Conservation (phyloP, 2,888 invertebrate genomes). For the Mythimna albipuncta region DNA sequence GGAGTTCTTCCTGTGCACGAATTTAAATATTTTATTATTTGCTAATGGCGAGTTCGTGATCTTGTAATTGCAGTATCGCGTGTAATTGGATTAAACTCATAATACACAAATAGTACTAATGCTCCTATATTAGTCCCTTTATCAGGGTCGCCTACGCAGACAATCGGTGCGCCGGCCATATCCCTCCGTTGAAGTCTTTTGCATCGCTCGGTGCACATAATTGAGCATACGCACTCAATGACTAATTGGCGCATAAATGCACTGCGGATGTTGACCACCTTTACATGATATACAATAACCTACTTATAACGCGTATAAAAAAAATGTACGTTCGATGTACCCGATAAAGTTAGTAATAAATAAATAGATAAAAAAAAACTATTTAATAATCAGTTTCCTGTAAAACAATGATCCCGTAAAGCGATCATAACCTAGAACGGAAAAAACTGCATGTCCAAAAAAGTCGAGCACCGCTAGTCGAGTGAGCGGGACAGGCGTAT, state of each 20-base stretch:
- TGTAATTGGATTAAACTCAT: slow-evolving; percentile 11
- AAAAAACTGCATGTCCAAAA: slow-evolving; percentile 89
- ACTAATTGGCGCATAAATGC: slow-evolving; percentile 48
- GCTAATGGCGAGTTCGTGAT: not conserved
- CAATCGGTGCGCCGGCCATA: slow-evolving; percentile 62
- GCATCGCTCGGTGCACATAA: slow-evolving; percentile 62
- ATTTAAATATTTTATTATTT: slow-evolving; percentile 31
- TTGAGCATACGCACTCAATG: slow-evolving; percentile 56
- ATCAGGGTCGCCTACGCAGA: slow-evolving; percentile 63
- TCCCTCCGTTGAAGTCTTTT: slow-evolving; percentile 74
- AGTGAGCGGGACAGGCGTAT: slow-evolving; percentile 77
- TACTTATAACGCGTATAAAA: slow-evolving; percentile 1
- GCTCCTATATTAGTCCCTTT: slow-evolving; percentile 53
- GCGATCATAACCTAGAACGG: slow-evolving; percentile 83
- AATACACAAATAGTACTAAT: slow-evolving; percentile 39
- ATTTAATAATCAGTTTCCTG: slow-evolving; percentile 72
- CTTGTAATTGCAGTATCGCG: not conserved
- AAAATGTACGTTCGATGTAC: not conserved
- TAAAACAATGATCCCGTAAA: slow-evolving; percentile 83
- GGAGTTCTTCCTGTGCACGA: slow-evolving; percentile 5
- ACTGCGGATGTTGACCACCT: slow-evolving; percentile 3
- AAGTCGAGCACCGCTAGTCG: slow-evolving; percentile 89
- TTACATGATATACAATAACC: slow-evolving; percentile 18
- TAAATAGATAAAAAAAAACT: slow-evolving; percentile 41
- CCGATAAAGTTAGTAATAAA: slow-evolving; percentile 8